Percentiles rank a stretch among this genome's conserved stretches.
Conservation (phyloP, 2,797 vertebrate genomes). For the Xenops minutus region DNA sequence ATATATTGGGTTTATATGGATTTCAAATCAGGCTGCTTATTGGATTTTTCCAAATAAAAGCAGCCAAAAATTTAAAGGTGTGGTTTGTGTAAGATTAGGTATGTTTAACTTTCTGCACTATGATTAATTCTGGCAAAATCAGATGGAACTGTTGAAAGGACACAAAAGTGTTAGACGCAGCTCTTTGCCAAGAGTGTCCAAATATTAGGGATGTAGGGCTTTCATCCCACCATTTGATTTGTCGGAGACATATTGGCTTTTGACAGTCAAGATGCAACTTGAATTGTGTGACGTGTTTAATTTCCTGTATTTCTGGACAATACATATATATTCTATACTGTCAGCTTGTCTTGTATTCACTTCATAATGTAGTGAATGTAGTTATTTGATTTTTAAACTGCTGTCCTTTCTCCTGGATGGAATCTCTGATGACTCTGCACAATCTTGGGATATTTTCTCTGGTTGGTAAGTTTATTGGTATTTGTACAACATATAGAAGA, state of each 20-base stretch:
- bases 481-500: constrained; percentile 72
- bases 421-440: constrained; percentile 68
- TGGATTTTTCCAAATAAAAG: background rate
- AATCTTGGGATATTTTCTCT: constrained; percentile 73
- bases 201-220: background rate
- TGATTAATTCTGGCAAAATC: background rate
- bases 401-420: constrained; percentile 77
- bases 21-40: background rate
- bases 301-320: constrained; percentile 13
- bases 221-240: background rate
- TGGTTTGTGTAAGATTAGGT: background rate
- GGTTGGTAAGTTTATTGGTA: constrained; percentile 78
- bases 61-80: background rate
- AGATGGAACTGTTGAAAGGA: background rate
- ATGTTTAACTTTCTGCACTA: background rate
- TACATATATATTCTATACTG: background rate
- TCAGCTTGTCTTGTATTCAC: constrained; percentile 58
- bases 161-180: background rate
- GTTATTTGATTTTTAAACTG: constrained; percentile 81
- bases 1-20: background rate
- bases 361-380: constrained; percentile 79
- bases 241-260: background rate
- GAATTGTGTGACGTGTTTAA: background rate
- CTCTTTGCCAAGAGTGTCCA: background rate
- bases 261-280: background rate